phyloP scores from a whole-genome alignment of 2,888 invertebrate species.

The Hydriomena furcata region DNA sequence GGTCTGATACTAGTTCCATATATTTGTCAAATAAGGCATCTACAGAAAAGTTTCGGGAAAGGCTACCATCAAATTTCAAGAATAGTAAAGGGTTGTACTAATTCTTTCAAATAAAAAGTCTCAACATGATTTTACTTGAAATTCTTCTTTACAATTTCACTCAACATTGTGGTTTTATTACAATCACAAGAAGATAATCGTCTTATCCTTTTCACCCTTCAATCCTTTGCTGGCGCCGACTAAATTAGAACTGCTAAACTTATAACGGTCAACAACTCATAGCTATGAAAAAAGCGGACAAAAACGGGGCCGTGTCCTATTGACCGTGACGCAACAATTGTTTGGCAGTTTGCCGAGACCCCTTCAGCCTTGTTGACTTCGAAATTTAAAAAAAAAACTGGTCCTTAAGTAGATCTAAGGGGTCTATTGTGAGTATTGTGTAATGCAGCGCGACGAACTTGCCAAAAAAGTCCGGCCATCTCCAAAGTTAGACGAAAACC shows the following conservation, averaged over 20 bases:
- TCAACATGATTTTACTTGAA: not conserved
- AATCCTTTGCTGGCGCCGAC: conserved; percentile 55
- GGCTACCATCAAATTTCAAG: too few relatives aligned
- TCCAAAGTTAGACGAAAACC: not conserved
- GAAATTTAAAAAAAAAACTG: conserved; percentile 69
- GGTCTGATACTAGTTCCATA: too few relatives aligned
- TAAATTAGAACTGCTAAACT: conserved; percentile 56
- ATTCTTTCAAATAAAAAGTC: not conserved
- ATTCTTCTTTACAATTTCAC: not conserved
- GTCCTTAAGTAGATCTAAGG: conserved; percentile 74
- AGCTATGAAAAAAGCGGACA: conserved; percentile 55
- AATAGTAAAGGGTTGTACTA: conserved; percentile 1
- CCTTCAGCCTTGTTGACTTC: conserved; percentile 77
- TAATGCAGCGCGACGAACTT: conserved; percentile 73
- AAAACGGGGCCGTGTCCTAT: conserved; percentile 70
- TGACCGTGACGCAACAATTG: conserved; percentile 82
- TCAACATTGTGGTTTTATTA: conserved; percentile 9
- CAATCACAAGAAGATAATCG: conserved; percentile 46
- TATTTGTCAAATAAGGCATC: too few relatives aligned
- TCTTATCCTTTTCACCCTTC: conserved; percentile 43
- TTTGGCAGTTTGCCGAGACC: conserved; percentile 77
- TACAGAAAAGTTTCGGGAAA: too few relatives aligned
- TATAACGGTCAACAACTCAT: conserved; percentile 55
- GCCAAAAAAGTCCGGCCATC: conserved; percentile 49
- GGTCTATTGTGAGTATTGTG: conserved; percentile 79